phyloP scores from a whole-genome alignment of 2,888 invertebrate species.

The Drosophila falleni region DNA sequence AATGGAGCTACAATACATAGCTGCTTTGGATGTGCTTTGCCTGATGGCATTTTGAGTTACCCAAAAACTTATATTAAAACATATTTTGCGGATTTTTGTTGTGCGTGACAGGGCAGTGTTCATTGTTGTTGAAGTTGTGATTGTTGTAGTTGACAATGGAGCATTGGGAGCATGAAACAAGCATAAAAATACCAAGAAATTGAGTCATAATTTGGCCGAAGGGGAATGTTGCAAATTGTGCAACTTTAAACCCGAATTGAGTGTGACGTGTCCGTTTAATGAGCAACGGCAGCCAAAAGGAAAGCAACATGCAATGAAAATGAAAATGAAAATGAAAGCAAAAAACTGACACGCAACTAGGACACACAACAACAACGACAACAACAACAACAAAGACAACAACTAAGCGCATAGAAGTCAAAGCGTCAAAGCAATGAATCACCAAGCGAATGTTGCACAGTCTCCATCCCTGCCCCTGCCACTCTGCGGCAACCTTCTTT shows the following conservation, averaged over 20 bases:
- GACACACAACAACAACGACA: slow-evolving; percentile 32
- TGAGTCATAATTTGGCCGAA: slow-evolving; percentile 71
- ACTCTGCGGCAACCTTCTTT: slow-evolving; percentile 9
- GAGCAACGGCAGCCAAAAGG: slow-evolving; percentile 34
- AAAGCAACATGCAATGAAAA: slow-evolving; percentile 42
- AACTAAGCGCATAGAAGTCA: slow-evolving; percentile 74
- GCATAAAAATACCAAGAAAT: slow-evolving; percentile 78
- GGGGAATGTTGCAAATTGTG: slow-evolving; percentile 33
- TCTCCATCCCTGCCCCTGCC: neutral
- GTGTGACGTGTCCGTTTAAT: slow-evolving; percentile 57
- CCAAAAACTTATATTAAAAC: slow-evolving; percentile 77
- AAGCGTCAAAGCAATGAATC: slow-evolving; percentile 81
- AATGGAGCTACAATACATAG: neutral
- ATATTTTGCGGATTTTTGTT: slow-evolving; percentile 74
- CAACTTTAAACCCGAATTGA: slow-evolving; percentile 64
- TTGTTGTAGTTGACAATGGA: slow-evolving; percentile 42
- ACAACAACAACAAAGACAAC: slow-evolving; percentile 33
- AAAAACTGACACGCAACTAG: slow-evolving; percentile 61
- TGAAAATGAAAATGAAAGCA: slow-evolving; percentile 65
- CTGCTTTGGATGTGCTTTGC: slow-evolving; percentile 12
- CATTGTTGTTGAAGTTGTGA: slow-evolving; percentile 21
- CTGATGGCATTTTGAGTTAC: slow-evolving; percentile 32
- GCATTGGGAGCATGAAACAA: slow-evolving; percentile 58
- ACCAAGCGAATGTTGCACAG: slow-evolving; percentile 46
- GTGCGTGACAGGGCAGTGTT: slow-evolving; percentile 61